Conservation (phyloP, 2,113 vertebrate genomes). For the Bolborhynchus lineola region DNA sequence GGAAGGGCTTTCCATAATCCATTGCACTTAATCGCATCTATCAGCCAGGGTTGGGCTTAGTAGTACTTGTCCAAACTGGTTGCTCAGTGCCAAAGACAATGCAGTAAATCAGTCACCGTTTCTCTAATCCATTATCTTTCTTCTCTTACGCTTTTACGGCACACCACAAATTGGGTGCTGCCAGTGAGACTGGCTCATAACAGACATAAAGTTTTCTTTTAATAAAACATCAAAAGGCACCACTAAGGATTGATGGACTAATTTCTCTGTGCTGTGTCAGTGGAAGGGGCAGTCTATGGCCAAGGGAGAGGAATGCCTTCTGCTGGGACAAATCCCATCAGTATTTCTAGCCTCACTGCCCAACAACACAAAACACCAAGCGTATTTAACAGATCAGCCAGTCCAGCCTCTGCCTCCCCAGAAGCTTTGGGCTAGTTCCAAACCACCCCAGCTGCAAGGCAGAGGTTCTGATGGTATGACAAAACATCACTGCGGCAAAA, state of each 20-base stretch:
- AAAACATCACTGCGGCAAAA: rapidly evolving
- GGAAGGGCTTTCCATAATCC: background rate
- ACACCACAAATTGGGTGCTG: background rate
- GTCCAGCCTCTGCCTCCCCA: background rate
- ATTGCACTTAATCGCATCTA: background rate
- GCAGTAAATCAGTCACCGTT: background rate
- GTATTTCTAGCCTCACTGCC: background rate
- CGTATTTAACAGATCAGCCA: background rate
- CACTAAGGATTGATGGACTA: background rate
- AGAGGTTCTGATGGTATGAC: background rate
- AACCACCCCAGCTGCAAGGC: background rate
- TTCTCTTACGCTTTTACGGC: background rate
- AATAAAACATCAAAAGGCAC: constrained; percentile 15
- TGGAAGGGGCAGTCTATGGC: background rate
- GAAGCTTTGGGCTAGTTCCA: background rate
- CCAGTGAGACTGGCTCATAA: background rate
- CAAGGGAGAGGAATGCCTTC: background rate
- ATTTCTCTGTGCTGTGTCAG: background rate
- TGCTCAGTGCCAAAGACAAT: background rate
- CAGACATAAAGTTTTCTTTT: background rate
- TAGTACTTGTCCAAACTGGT: background rate
- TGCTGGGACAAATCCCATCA: background rate
- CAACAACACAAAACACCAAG: background rate
- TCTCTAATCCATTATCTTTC: rapidly evolving
- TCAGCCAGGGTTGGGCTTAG: background rate